phyloP scores from a whole-genome alignment of 2,797 vertebrate species.

The Prionace glauca region DNA sequence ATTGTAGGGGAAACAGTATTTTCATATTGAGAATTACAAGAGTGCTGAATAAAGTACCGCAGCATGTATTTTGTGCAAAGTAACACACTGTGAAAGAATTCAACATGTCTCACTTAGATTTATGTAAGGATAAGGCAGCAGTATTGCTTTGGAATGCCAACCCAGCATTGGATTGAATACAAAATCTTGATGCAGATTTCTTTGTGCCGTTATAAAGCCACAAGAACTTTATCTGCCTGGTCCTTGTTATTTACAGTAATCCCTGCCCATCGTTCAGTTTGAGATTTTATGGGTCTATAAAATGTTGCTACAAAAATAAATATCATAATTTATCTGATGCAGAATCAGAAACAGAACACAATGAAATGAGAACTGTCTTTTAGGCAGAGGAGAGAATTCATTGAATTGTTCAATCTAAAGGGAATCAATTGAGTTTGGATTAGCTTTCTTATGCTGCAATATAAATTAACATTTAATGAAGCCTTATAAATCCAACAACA shows the following conservation, averaged over 20 bases:
- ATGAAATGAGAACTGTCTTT: background rate
- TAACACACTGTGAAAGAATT: background rate
- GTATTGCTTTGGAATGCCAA: background rate
- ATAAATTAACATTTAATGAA: constrained; percentile 23
- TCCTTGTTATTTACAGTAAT: background rate
- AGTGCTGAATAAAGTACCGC: background rate
- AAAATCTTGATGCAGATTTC: background rate
- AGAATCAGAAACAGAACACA: background rate
- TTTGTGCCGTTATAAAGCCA: background rate
- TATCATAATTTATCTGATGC: background rate
- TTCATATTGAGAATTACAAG: background rate
- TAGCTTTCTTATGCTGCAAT: background rate
- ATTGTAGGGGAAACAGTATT: background rate
- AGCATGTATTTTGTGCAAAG: background rate
- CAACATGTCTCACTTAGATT: background rate
- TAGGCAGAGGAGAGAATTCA: no score
- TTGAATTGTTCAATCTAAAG: background rate
- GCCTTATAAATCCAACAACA: background rate
- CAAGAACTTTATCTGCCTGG: background rate
- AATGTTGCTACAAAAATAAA: background rate
- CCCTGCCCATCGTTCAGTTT: background rate
- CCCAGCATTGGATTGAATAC: background rate
- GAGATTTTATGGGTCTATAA: background rate
- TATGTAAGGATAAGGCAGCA: background rate
- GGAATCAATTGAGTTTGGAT: background rate